These are phyloP conservation scores for Coleophora deauratella DNA, from an alignment of 2,888 invertebrate genomes.

Conservation along the genomic window DNA sequence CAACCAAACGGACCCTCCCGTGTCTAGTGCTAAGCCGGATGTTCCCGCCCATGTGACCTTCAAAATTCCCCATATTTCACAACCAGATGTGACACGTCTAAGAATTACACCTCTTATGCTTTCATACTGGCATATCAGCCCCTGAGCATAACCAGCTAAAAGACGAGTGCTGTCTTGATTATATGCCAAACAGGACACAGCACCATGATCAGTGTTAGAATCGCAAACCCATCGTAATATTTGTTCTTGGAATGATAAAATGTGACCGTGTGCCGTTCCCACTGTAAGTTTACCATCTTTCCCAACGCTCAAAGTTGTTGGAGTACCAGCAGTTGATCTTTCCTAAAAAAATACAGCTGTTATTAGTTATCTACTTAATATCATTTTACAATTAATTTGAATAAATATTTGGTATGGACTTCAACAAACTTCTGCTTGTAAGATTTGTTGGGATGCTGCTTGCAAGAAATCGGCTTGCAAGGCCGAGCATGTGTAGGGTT, in stretches of 20 bases:
- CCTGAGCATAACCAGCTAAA: conserved; percentile 82
- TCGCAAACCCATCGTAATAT: conserved; percentile 91
- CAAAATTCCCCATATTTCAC: conserved; percentile 63
- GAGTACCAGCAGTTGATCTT: conserved; percentile 89
- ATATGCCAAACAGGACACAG: conserved; percentile 88
- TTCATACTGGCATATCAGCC: conserved; percentile 94
- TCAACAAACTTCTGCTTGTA: conserved; percentile 82
- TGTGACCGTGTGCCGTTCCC: conserved; percentile 94
- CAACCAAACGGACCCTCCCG: conserved; percentile 97
- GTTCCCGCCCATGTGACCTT: conserved; percentile 63
- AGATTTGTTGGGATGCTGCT: conserved; percentile 90
- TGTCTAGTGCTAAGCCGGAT: conserved; percentile 80
- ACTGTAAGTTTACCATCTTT: conserved; percentile 86
- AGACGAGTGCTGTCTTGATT: conserved; percentile 91
- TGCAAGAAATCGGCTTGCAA: conserved; percentile 78
- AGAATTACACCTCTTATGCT: conserved; percentile 76
- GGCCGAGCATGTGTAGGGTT: conserved; percentile 51
- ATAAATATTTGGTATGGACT: not conserved
- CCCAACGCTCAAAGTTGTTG: conserved; percentile 84
- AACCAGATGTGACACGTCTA: conserved; percentile 61
- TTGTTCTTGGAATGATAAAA: conserved; percentile 84
- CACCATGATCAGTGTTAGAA: conserved; percentile 80
- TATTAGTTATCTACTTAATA: no score
- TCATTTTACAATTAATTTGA: no score
- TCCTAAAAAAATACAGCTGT: conserved; percentile 73